phyloP scores from a whole-genome alignment of 1,140 invertebrate species.

The Heliconius nattereri region DNA sequence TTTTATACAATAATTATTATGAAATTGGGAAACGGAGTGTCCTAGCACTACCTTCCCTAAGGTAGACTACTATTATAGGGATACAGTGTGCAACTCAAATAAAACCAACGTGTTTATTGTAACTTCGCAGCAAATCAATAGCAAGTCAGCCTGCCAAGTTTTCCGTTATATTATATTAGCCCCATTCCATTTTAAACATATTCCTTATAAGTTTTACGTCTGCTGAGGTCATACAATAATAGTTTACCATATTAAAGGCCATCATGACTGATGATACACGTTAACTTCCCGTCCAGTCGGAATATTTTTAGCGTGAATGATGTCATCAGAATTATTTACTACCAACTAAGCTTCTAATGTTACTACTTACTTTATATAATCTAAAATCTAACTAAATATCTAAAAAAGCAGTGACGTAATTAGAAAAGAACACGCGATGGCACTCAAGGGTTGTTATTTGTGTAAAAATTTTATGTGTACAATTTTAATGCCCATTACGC shows the following conservation, averaged over 20 bases:
- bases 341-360: not conserved
- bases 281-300: conserved; percentile 43
- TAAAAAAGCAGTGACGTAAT: not conserved
- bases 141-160: not conserved
- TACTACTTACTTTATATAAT: not conserved
- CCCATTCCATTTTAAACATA: conserved; percentile 12
- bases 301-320: conserved; percentile 44
- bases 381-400: too few species aligned
- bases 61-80: too few species aligned
- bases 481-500: not conserved
- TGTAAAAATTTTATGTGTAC: not conserved
- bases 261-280: conserved; percentile 18
- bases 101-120: not conserved
- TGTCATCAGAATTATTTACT: conserved; percentile 41
- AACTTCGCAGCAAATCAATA: not conserved
- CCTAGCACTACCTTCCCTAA: too few species aligned
- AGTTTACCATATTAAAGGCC: conserved; percentile 20
- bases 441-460: too few species aligned
- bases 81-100: too few species aligned
- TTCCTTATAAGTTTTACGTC: conserved; percentile 24
- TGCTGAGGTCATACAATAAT: conserved; percentile 5
- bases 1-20: too few species aligned
- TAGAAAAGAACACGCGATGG: not conserved
- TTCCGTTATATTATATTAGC: conserved; percentile 2
- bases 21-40: too few species aligned